These are phyloP conservation scores for Halcyon leucocephala DNA, from an alignment of 2,797 vertebrate genomes.

Conservation along the genomic window DNA sequence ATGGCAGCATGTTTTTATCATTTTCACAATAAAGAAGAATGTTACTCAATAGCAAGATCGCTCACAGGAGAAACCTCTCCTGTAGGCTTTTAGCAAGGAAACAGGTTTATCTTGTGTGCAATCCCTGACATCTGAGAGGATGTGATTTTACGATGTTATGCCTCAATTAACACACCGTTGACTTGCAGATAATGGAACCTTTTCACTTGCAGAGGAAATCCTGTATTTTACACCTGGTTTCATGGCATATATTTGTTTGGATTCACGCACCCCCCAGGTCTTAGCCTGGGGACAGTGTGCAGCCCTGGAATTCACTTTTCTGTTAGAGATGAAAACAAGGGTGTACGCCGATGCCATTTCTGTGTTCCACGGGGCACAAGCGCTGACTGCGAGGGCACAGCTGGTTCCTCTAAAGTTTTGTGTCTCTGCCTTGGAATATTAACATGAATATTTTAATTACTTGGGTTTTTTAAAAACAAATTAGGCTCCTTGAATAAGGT, in stretches of 20 bases:
- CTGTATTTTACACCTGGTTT: accelerated
- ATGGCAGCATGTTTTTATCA: neutral
- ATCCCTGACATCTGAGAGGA: neutral
- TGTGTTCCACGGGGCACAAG: neutral
- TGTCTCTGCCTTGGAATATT: neutral
- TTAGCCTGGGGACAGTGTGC: neutral
- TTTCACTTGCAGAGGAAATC: neutral
- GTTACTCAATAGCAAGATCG: neutral
- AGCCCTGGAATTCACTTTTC: neutral
- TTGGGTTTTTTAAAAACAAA: neutral
- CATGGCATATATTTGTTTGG: neutral
- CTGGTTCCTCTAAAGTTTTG: neutral
- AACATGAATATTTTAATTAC: neutral
- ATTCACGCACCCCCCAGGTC: conserved; percentile 37
- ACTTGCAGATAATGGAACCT: neutral
- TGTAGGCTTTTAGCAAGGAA: neutral
- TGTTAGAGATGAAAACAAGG: neutral
- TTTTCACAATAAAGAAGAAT: neutral
- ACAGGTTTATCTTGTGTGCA: neutral
- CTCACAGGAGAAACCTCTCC: neutral
- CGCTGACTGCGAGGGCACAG: neutral
- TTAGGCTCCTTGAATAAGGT: neutral
- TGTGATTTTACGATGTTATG: neutral
- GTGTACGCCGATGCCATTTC: neutral
- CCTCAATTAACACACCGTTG: neutral